Percentiles rank a stretch among this genome's conserved stretches.
Conservation (phyloP, 2,888 invertebrate species). For the Scaptomyza caliginosa region DNA sequence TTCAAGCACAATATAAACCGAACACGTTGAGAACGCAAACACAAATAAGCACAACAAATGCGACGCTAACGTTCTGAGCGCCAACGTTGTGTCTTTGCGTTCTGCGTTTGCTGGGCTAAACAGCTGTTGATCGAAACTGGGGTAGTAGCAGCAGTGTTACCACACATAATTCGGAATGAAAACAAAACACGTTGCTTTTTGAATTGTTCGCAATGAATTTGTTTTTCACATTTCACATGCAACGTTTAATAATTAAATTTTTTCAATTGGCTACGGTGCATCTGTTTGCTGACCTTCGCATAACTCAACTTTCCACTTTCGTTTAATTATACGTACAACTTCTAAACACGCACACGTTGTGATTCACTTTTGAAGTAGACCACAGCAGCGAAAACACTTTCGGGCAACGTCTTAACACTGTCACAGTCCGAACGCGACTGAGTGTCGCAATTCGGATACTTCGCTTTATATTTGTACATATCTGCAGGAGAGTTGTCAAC, state of each 20-base stretch:
- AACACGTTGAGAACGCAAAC: constrained; percentile 61
- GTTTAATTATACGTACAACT: constrained; percentile 58
- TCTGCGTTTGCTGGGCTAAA: constrained; percentile 29
- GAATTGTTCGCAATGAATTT: constrained; percentile 5
- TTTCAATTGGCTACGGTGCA: constrained; percentile 23
- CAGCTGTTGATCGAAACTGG: constrained; percentile 69
- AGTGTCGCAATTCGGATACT: constrained; percentile 51
- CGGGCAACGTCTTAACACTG: constrained; percentile 45
- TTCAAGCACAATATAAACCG: constrained; percentile 36
- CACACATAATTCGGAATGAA: constrained; percentile 22
- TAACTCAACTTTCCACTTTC: constrained; percentile 23
- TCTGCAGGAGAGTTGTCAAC: constrained; percentile 7
- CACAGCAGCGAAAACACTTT: constrained; percentile 16
- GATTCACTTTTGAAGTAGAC: constrained; percentile 29
- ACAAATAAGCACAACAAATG: constrained; percentile 60
- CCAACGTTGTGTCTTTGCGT: constrained; percentile 43
- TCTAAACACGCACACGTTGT: constrained; percentile 58
- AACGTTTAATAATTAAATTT: constrained; percentile 17
- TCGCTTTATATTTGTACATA: constrained; percentile 48
- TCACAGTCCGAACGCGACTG: constrained; percentile 70
- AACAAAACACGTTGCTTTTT: constrained; percentile 19
- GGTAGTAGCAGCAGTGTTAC: constrained; percentile 50
- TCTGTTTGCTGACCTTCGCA: constrained; percentile 39
- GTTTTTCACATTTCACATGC: background rate
- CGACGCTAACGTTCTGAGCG: constrained; percentile 48